Conservation (phyloP, 1,140 invertebrate species). For the Idris sp. region DNA sequence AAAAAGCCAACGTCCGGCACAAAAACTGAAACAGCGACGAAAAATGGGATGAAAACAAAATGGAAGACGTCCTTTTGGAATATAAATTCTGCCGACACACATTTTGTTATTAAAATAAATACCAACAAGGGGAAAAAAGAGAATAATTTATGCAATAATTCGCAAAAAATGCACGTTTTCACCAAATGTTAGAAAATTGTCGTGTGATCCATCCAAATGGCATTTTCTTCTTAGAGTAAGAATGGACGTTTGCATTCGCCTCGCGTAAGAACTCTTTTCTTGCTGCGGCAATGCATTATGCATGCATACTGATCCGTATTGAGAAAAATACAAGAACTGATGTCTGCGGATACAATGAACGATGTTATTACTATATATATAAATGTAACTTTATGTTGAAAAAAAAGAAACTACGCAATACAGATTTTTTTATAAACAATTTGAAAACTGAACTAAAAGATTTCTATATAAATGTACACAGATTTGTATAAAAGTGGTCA, state of each 20-base stretch:
- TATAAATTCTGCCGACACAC: no score
- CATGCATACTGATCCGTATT: constrained; percentile 61
- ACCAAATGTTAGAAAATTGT: constrained; percentile 62
- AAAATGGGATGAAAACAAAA: constrained; percentile 37
- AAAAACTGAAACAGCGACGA: constrained; percentile 55
- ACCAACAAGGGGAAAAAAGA: no score
- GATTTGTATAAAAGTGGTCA: no score
- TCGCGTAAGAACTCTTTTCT: constrained; percentile 61
- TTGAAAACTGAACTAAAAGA: no score
- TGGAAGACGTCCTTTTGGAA: no score
- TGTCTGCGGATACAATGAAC: constrained; percentile 39
- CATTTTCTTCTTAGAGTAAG: constrained; percentile 44
- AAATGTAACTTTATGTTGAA: constrained; percentile 39
- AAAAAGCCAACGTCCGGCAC: constrained; percentile 36
- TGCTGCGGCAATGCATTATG: constrained; percentile 58
- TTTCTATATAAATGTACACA: no score
- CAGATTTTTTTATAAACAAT: constrained; percentile 26
- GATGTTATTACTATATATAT: constrained; percentile 38
- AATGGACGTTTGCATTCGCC: constrained; percentile 60
- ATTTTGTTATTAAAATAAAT: no score
- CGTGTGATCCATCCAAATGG: constrained; percentile 60
- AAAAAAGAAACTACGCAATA: constrained; percentile 39
- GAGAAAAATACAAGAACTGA: constrained; percentile 61
- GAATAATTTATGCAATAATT: constrained; percentile 49
- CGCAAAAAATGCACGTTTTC: constrained; percentile 63